Conservation (phyloP, 2,797 vertebrate species). For the Clarias pachynema region DNA sequence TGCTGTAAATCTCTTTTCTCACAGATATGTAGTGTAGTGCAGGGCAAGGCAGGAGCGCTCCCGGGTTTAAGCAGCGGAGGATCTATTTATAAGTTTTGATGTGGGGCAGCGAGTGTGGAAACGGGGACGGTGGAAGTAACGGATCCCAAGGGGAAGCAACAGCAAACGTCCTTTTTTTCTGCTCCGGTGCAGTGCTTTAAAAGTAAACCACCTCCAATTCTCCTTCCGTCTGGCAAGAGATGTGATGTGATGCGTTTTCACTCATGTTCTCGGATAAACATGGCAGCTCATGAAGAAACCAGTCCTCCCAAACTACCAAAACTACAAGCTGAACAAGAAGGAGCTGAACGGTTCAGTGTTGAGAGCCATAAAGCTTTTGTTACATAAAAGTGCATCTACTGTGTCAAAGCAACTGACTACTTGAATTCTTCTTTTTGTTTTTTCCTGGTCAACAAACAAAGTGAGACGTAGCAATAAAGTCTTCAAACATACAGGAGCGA, state of each 20-base stretch:
- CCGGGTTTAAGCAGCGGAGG: slow-evolving; percentile 53
- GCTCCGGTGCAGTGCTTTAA: slow-evolving; percentile 43
- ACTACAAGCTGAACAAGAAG: slow-evolving; percentile 6
- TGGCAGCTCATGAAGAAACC: slow-evolving; percentile 32
- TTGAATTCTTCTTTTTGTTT: slow-evolving; percentile 54
- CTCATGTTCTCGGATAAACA: slow-evolving; percentile 62
- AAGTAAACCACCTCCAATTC: slow-evolving; percentile 43
- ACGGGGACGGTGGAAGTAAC: slow-evolving; percentile 54
- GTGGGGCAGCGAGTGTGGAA: slow-evolving; percentile 47
- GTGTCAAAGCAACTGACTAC: slow-evolving; percentile 63
- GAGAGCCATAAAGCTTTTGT: background rate
- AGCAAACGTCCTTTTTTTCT: slow-evolving; percentile 58
- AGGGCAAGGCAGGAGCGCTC: slow-evolving; percentile 41
- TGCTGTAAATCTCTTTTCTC: background rate
- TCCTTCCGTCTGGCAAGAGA: slow-evolving; percentile 55
- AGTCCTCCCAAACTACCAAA: slow-evolving; percentile 40
- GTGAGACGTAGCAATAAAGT: slow-evolving; percentile 29
- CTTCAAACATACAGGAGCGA: slow-evolving; percentile 13
- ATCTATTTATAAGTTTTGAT: slow-evolving; percentile 58
- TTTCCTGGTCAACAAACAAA: slow-evolving; percentile 48
- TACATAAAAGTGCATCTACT: slow-evolving; percentile 74
- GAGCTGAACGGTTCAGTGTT: background rate
- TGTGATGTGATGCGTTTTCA: slow-evolving; percentile 48
- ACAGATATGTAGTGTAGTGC: background rate
- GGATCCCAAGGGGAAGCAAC: slow-evolving; percentile 53